Evolutionary conservation across 2,113 vertebrate genomes (phyloP).

Genomic region (Syrmaticus mikado): DNA sequence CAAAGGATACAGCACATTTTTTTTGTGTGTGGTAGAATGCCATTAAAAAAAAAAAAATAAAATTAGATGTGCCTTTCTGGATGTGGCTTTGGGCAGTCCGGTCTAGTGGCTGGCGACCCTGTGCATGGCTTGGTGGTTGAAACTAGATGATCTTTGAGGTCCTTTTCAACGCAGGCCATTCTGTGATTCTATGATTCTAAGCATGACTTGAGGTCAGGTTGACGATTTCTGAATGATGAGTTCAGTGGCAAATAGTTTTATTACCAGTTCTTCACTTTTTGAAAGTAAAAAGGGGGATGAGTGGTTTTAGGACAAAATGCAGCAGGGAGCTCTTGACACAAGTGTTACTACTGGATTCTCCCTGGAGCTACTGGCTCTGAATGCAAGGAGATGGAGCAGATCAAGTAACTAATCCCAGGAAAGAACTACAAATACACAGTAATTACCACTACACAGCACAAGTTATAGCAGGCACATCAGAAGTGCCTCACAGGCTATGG

Average conservation of each 20-base stretch:
- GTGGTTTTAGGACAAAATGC: neutral
- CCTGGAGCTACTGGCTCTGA: conserved; percentile 34
- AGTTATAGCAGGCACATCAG: neutral
- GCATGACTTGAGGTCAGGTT: neutral
- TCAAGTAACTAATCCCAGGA: conserved; percentile 39
- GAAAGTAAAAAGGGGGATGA: neutral
- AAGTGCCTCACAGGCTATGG: neutral
- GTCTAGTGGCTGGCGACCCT: too few species aligned
- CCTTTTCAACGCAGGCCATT: too few species aligned
- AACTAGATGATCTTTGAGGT: too few species aligned
- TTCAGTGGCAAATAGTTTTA: neutral
- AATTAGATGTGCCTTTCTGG: neutral
- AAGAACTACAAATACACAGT: neutral
- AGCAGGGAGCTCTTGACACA: conserved; percentile 7
- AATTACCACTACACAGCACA: conserved; percentile 20
- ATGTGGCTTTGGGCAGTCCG: too few species aligned
- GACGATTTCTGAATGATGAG: neutral
- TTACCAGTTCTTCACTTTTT: neutral
- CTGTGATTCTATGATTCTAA: too few species aligned
- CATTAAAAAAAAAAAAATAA: neutral
- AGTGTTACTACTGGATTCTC: neutral
- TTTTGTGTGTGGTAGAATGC: neutral
- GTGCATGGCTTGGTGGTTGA: too few species aligned
- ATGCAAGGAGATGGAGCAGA: neutral
- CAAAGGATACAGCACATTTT: neutral